Evolutionary conservation across 64 coral and sea anemone genomes (phyloP).

Genomic region (Astreopora myriophthalma): DNA sequence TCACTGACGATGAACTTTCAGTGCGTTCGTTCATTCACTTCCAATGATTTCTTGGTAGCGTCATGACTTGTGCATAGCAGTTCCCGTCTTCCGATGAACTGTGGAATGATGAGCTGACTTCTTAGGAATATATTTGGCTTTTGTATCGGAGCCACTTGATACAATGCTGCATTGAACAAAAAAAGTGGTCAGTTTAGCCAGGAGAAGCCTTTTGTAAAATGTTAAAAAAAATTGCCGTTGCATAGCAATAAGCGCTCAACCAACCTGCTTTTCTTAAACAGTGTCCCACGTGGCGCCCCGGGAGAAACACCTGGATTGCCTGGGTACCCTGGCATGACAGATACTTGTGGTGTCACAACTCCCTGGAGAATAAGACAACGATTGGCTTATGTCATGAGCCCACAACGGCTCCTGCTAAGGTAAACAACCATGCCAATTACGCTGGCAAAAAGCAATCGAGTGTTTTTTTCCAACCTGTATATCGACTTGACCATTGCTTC

Average conservation of each 20-base stretch:
- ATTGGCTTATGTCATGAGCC: too few relatives aligned
- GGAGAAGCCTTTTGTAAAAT: too few relatives aligned
- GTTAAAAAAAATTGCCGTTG: too few relatives aligned
- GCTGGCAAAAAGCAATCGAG: neutral
- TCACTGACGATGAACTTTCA: too few relatives aligned
- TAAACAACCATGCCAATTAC: neutral
- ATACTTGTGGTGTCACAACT: constrained; percentile 30
- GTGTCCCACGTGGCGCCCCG: neutral
- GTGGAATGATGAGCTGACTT: neutral
- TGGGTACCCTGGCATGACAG: neutral
- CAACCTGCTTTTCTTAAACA: constrained; percentile 28
- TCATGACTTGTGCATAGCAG: constrained; percentile 1
- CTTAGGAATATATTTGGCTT: neutral
- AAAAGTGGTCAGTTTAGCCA: too few relatives aligned
- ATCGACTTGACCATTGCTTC: constrained; percentile 5
- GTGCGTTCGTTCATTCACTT: too few relatives aligned
- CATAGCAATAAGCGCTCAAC: neutral
- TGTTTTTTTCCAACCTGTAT: constrained; percentile 3
- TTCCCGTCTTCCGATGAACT: neutral
- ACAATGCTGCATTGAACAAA: neutral
- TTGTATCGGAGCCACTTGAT: neutral
- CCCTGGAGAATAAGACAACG: neutral
- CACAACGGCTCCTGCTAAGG: too few relatives aligned
- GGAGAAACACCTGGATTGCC: neutral
- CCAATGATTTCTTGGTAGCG: neutral